A percentile compares a stretch with the other conserved stretches of the same genome.
Conservation (phyloP, 2,113 vertebrate genomes). For the Melanerpes aurifrons region DNA sequence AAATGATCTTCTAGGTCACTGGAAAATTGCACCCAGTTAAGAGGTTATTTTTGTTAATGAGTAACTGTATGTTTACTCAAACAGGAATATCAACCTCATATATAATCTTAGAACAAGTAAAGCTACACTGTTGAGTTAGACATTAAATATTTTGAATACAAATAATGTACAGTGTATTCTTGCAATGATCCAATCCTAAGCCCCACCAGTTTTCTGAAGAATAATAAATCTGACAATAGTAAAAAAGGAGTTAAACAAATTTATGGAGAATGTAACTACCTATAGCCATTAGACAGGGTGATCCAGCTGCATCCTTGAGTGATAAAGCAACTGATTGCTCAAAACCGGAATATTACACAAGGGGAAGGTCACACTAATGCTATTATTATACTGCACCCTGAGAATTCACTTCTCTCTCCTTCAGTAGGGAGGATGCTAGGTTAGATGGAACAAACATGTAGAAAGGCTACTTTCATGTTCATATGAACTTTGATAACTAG, state of each 20-base stretch:
- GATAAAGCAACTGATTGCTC: not conserved
- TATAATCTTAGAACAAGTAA: not conserved
- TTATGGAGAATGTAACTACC: not conserved
- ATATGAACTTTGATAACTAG: not conserved
- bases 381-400: not conserved
- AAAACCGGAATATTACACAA: not conserved
- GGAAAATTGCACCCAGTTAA: not conserved
- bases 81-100: not conserved
- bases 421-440: not conserved
- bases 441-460: not conserved
- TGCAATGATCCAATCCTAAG: not conserved
- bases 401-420: not conserved
- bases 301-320: not conserved
- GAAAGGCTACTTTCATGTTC: not conserved
- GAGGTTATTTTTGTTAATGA: conserved; percentile 29
- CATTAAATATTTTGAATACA: conserved; percentile 29
- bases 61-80: not conserved
- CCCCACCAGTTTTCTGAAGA: not conserved
- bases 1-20: not conserved
- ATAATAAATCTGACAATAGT: not conserved
- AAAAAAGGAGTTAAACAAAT: not conserved
- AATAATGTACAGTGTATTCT: not conserved
- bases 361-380: not conserved
- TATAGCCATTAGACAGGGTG: not conserved
- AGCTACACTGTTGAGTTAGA: not conserved